Conservation (phyloP, 2,113 vertebrate genomes). For the Triplophysa siluroides region DNA sequence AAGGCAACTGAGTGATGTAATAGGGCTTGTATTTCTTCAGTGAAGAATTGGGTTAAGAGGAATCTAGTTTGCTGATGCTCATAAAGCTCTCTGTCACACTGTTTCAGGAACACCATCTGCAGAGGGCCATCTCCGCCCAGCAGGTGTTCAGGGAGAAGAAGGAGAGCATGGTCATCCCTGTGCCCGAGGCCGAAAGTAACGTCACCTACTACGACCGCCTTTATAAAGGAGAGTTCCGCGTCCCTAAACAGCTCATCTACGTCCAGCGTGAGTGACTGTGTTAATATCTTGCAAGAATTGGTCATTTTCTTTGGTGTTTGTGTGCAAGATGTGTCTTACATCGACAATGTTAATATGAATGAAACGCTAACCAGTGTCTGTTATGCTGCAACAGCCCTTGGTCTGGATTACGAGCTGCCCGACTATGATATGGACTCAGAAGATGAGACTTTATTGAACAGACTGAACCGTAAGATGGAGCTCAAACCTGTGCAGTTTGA, state of each 20-base stretch:
- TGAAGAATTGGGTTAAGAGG: neutral
- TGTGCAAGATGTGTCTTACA: neutral
- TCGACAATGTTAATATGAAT: neutral
- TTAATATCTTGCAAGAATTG: no score
- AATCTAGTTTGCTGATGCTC: neutral
- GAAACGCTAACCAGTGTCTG: neutral
- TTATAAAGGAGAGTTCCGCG: conserved; percentile 89
- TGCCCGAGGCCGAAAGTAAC: conserved; percentile 89
- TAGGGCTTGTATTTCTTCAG: neutral
- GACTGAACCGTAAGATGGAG: conserved; percentile 92
- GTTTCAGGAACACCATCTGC: conserved; percentile 91
- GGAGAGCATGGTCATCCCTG: conserved; percentile 94
- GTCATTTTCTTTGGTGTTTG: no score
- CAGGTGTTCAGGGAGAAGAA: conserved; percentile 94
- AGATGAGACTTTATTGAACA: conserved; percentile 89
- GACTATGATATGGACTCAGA: conserved; percentile 97
- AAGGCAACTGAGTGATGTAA: no score
- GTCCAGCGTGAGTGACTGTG: conserved; percentile 85
- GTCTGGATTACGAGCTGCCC: conserved; percentile 88
- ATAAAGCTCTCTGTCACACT: neutral
- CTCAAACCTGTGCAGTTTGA: conserved; percentile 93
- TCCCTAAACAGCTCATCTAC: conserved; percentile 94
- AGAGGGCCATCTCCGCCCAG: conserved; percentile 92
- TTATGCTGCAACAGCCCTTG: conserved; percentile 76
- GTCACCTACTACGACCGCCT: conserved; percentile 91